Evolutionary conservation across 2,888 invertebrate species (phyloP).

Genomic region (Drosophila nr. perissopoda): DNA sequence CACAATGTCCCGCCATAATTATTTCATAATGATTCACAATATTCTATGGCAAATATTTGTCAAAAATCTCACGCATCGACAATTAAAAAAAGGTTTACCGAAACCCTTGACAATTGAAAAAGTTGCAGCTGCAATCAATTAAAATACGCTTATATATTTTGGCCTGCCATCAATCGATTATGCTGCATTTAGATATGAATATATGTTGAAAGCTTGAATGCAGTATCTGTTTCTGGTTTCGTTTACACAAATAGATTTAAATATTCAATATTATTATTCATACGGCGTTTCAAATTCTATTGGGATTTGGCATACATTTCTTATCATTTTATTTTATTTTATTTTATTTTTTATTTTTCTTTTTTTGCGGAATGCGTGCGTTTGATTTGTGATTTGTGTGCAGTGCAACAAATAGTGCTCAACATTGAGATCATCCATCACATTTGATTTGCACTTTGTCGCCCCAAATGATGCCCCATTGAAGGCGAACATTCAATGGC

Average conservation of each 20-base stretch:
- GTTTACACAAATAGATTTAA: background rate
- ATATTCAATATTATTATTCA: constrained; percentile 18
- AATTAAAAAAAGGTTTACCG: background rate
- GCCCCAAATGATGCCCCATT: constrained; percentile 43
- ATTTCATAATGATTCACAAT: too few relatives aligned
- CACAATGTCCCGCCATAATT: too few relatives aligned
- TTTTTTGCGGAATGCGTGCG: background rate
- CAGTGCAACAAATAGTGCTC: constrained; percentile 10
- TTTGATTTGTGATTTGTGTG: background rate
- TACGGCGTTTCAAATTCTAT: constrained; percentile 33
- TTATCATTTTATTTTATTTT: background rate
- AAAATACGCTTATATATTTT: background rate
- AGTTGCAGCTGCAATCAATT: background rate
- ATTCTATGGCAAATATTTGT: too few relatives aligned
- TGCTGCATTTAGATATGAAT: background rate
- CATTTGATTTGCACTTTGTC: constrained; percentile 68
- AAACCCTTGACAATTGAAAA: background rate
- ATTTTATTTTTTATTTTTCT: background rate
- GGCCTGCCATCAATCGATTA: background rate
- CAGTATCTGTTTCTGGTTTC: background rate
- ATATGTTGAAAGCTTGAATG: background rate
- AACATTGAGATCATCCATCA: constrained; percentile 72
- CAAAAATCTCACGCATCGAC: too few relatives aligned
- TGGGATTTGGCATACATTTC: constrained; percentile 3
- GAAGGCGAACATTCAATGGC: constrained; percentile 57